Evolutionary conservation across 2,888 invertebrate genomes (phyloP).

Genomic region (Operophtera brumata): DNA sequence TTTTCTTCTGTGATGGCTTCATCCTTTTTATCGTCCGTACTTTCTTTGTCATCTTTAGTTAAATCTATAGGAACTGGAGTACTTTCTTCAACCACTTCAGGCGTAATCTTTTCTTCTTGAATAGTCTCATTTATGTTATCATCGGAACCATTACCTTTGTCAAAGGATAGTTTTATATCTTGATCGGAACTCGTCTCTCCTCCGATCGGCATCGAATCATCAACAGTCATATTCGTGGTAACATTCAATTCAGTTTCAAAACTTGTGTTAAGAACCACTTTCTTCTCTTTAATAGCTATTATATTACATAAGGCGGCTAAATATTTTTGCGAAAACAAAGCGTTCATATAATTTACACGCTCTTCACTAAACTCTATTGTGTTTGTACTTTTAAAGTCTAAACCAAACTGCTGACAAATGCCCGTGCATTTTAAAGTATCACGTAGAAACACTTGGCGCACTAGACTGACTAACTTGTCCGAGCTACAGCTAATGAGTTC

Average conservation of each 20-base stretch:
- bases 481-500: conserved; percentile 87
- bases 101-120: conserved; percentile 52
- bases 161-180: conserved; percentile 59
- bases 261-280: conserved; percentile 84
- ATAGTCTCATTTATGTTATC: conserved; percentile 60
- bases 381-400: conserved; percentile 82
- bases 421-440: conserved; percentile 82
- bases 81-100: conserved; percentile 49
- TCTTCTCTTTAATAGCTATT: conserved; percentile 84
- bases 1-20: conserved; percentile 53
- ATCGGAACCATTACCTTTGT: conserved; percentile 59
- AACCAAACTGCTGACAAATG: conserved; percentile 82
- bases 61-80: conserved; percentile 50
- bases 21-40: conserved; percentile 51
- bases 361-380: conserved; percentile 72
- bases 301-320: conserved; percentile 90
- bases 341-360: conserved; percentile 80
- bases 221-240: conserved; percentile 69
- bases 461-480: conserved; percentile 80
- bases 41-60: conserved; percentile 54
- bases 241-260: conserved; percentile 76
- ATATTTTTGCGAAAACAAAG: conserved; percentile 84
- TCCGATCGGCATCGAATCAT: conserved; percentile 58
- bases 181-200: conserved; percentile 62
- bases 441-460: conserved; percentile 81